Evolutionary conservation across 2,113 vertebrate genomes (phyloP).

Genomic region (Anoura caudifer): DNA sequence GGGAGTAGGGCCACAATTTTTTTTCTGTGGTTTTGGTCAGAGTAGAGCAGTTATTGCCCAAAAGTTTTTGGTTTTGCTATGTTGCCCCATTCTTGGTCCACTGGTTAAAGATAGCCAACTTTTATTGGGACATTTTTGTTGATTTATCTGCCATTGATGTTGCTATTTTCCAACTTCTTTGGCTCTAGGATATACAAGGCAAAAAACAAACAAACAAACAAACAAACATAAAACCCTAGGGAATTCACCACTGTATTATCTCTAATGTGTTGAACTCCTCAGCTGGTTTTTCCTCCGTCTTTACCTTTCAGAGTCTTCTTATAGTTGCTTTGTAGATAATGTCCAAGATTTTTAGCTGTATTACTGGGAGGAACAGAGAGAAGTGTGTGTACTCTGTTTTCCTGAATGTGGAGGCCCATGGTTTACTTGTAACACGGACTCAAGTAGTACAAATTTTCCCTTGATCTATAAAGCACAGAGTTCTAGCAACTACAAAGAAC

Average conservation of each 20-base stretch:
- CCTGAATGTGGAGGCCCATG: conserved; percentile 32
- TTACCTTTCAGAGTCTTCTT: not conserved
- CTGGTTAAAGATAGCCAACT: not conserved
- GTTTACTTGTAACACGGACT: conserved; percentile 62
- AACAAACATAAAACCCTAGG: not conserved
- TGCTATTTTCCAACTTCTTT: not conserved
- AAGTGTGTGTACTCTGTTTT: not conserved
- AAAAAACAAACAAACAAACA: not conserved
- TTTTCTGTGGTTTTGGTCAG: not conserved
- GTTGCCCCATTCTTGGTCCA: not conserved
- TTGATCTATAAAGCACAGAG: conserved; percentile 10
- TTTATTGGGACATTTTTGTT: not conserved
- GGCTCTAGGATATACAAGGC: not conserved
- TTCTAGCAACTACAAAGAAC: conserved; percentile 67
- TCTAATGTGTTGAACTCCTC: not conserved
- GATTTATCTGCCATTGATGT: not conserved
- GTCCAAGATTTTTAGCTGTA: not conserved
- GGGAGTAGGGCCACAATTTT: accelerated
- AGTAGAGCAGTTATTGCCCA: not conserved
- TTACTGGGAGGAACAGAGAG: not conserved
- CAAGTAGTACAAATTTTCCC: conserved; percentile 40
- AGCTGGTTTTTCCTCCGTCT: not conserved
- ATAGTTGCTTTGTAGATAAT: not conserved
- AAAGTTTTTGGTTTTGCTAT: not conserved
- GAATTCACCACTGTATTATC: not conserved